A percentile compares a stretch with the other conserved stretches of the same genome.
Conservation (phyloP, 1,140 invertebrate species). For the Ceratina japonica region DNA sequence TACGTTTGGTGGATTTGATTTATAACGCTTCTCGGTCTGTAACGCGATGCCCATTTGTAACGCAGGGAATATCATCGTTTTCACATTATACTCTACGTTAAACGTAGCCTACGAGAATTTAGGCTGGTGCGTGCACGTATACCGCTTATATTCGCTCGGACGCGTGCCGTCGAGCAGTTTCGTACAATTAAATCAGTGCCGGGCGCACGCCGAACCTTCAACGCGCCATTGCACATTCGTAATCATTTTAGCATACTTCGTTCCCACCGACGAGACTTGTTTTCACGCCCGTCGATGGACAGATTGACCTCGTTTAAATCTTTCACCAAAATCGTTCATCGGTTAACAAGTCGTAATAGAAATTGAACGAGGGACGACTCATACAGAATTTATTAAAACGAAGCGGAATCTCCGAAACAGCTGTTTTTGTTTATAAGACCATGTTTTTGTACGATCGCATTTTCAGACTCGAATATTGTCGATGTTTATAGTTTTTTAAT, state of each 20-base stretch:
- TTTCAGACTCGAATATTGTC: neutral
- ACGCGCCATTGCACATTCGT: slow-evolving; percentile 6
- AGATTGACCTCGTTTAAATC: neutral
- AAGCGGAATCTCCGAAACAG: too few species aligned
- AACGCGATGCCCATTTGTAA: neutral
- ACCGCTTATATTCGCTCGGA: neutral
- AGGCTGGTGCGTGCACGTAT: neutral
- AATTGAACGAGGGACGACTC: too few species aligned
- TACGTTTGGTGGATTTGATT: neutral
- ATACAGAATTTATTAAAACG: too few species aligned
- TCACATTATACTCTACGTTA: neutral
- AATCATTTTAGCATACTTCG: slow-evolving; percentile 22
- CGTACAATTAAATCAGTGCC: slow-evolving; percentile 35
- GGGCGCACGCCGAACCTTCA: neutral
- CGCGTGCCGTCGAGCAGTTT: neutral
- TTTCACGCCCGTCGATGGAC: neutral
- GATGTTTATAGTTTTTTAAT: neutral
- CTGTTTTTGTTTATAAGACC: too few species aligned
- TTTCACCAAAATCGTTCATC: neutral
- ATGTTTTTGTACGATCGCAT: too few species aligned
- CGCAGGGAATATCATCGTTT: neutral
- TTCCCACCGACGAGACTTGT: too few species aligned
- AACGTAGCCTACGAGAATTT: neutral
- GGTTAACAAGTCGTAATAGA: too few species aligned
- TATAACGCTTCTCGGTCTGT: neutral